Percentiles rank a stretch among this genome's conserved stretches.
Evolutionary conservation across 2,797 vertebrate genomes (phyloP).

Genomic region (Potorous gilbertii): DNA sequence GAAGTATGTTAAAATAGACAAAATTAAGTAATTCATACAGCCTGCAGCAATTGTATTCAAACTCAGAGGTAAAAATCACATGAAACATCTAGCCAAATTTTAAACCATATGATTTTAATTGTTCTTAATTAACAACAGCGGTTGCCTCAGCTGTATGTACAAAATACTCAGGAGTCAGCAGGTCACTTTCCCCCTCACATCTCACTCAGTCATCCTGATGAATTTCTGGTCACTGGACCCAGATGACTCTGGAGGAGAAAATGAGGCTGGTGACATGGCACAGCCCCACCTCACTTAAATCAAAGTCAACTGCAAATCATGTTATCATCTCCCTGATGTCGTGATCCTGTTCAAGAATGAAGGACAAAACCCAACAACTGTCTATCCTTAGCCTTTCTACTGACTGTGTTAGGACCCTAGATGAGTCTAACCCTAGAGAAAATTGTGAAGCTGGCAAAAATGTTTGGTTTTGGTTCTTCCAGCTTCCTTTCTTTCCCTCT

Average conservation of each 20-base stretch:
- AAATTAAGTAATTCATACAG: neutral
- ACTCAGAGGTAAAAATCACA: neutral
- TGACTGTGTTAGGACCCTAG: neutral
- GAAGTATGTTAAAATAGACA: neutral
- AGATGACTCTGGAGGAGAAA: too few species aligned
- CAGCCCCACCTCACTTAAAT: too few species aligned
- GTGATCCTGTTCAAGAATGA: too few species aligned
- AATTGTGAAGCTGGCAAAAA: neutral
- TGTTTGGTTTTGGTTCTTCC: neutral
- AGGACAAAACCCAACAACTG: too few species aligned
- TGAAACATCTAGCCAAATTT: neutral
- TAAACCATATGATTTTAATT: neutral
- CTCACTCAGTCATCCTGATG: neutral
- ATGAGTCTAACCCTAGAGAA: neutral
- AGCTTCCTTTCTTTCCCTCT: neutral
- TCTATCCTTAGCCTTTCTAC: neutral
- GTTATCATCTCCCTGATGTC: too few species aligned
- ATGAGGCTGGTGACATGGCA: too few species aligned
- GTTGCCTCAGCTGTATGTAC: neutral
- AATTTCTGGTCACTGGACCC: too few species aligned
- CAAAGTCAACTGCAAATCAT: too few species aligned
- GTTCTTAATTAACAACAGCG: neutral
- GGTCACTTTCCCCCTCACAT: neutral
- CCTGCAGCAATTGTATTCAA: neutral
- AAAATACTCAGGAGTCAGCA: neutral